Percentiles rank a stretch among this genome's conserved stretches.
phyloP scores from a whole-genome alignment of 2,888 invertebrate species.

The Eristalinus sepulchralis region DNA sequence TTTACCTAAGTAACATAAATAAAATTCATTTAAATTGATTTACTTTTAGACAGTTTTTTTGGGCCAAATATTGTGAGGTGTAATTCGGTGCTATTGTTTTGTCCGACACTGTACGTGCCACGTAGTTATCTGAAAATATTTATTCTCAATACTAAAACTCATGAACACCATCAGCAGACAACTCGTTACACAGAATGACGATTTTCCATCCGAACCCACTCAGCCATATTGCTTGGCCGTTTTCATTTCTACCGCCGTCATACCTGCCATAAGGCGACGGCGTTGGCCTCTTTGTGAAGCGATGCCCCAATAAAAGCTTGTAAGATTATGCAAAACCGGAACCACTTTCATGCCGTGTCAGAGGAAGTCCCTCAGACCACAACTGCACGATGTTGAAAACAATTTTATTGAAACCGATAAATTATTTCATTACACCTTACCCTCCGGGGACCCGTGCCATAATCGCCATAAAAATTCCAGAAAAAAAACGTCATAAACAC shows the following conservation, averaged over 20 bases:
- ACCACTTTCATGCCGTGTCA: conserved; percentile 36
- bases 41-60: no score
- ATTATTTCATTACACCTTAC: conserved; percentile 44
- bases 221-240: neutral
- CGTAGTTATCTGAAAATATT: no score
- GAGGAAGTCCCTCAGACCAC: conserved; percentile 29
- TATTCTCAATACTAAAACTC: no score
- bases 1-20: no score
- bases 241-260: neutral
- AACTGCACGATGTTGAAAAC: conserved; percentile 18
- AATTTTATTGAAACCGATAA: conserved; percentile 44
- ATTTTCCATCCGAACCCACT: neutral
- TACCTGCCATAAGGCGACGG: neutral
- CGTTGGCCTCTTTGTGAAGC: neutral
- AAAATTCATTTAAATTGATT: no score
- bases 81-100: no score
- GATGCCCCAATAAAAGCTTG: neutral
- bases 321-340: conserved; percentile 38
- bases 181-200: no score
- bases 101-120: no score
- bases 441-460: conserved; percentile 15
- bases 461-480: conserved; percentile 19
- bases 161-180: no score
- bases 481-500: conserved; percentile 40
- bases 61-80: no score